Evolutionary conservation across 2,888 invertebrate species (phyloP), one percentile per base, ranked within the genome.

Genomic region (Acanthacorydalis orientalis): DNA sequence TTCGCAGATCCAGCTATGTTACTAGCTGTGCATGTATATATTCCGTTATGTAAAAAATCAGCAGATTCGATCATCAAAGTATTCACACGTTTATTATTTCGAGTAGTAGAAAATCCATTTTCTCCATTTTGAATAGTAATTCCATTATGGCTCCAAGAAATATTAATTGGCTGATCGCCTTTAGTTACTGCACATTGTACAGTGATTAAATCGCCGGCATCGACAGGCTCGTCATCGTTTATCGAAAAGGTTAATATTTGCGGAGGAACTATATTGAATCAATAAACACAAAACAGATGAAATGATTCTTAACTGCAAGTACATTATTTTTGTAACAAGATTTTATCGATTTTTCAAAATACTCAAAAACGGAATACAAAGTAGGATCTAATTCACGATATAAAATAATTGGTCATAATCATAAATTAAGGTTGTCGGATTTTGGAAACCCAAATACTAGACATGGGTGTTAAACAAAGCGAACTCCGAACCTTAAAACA

Each of bases 101-200:
- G 64, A 42, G 62, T 58, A 46, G 69, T 59, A 7, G 62, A 56
- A 58, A 77, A 68, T 50, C 68, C 58, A 48, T 65, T 67, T 31
- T 57, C 53, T 7, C 15, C 39, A 38, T 35, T 31, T 31, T 31
- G 37, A 62, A 82, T 78, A 51, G 70, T 72, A 63, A 69, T 64
- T 54, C 75, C 70, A 63, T 86, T 81, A 62, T 83, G 79, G 57
- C 74, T 75, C 88, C 88, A 88, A 46, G 71, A 73, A 49, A 89
- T 78, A 53, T 73, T 74, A 50, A 88, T 71, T 44, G 84, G 84
- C 51, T 70, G 64, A 60, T 84, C 83, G 48, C 83, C 80, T 64
- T 78, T 77, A 42, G 73, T 72, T 52, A 78, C 72, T 53, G 75
- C 70, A 66, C 80, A 81, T 51, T 63, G 68, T 55, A 79, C 69